Conservation (phyloP, 2,113 vertebrate species). For the Petroica traversi region DNA sequence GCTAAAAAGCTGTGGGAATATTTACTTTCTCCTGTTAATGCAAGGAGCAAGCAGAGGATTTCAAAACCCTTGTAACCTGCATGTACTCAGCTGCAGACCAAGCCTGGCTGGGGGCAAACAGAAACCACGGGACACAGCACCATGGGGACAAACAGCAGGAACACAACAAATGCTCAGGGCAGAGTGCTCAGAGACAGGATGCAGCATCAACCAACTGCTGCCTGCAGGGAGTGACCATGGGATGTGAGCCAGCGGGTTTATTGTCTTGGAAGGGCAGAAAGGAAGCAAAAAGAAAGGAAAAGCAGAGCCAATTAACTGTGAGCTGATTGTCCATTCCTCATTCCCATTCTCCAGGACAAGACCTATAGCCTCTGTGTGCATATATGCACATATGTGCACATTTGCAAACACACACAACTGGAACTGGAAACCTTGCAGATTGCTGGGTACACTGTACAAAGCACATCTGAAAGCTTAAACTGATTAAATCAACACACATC, state of each 20-base stretch:
- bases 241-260: accelerated
- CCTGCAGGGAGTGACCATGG: background rate
- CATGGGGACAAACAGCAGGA: background rate
- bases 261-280: background rate
- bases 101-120: background rate
- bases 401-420: too few relatives aligned
- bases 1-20: conserved; percentile 29
- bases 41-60: background rate
- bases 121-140: background rate
- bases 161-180: background rate
- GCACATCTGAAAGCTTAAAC: background rate
- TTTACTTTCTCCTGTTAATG: conserved; percentile 15
- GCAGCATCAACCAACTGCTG: background rate
- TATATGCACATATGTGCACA: accelerated
- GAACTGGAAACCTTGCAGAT: background rate
- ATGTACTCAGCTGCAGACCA: background rate
- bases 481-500: background rate
- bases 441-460: background rate
- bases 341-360: background rate
- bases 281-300: background rate
- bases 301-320: background rate
- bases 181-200: background rate
- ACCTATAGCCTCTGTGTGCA: accelerated
- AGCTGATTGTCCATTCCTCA: background rate
- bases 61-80: background rate